Conservation (phyloP, 1,140 invertebrate genomes). For the Drosophila melanica region DNA sequence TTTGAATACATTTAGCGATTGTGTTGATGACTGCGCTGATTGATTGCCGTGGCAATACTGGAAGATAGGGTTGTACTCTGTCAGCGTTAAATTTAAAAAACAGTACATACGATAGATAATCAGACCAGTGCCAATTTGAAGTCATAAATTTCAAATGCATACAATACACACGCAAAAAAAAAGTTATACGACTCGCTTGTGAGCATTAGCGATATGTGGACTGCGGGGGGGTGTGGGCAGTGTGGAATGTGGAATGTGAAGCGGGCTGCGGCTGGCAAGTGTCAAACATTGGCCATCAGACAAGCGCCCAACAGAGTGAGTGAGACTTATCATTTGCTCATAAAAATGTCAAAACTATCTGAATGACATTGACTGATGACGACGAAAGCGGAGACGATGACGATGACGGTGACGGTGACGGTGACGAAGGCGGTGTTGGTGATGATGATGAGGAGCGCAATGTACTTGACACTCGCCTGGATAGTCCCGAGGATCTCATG, state of each 20-base stretch:
- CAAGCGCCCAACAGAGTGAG: constrained; percentile 61
- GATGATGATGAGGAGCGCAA: constrained; percentile 9
- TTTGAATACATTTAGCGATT: constrained; percentile 1
- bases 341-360: constrained; percentile 83
- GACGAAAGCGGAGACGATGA: constrained; percentile 15
- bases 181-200: constrained; percentile 8
- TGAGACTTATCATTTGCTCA: constrained; percentile 76
- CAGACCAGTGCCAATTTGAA: constrained; percentile 22
- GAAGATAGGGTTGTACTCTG: constrained; percentile 37
- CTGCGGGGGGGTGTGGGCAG: constrained; percentile 1
- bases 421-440: not conserved
- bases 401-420: constrained; percentile 5
- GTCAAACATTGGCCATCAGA: constrained; percentile 79
- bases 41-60: constrained; percentile 45
- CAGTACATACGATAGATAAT: constrained; percentile 36
- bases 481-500: constrained; percentile 40
- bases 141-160: constrained; percentile 62
- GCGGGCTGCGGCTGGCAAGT: constrained; percentile 58
- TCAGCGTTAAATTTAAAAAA: constrained; percentile 58
- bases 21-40: constrained; percentile 41
- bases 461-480: constrained; percentile 47
- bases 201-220: not conserved
- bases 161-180: constrained; percentile 22
- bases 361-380: constrained; percentile 79
- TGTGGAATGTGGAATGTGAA: constrained; percentile 3